phyloP scores from a whole-genome alignment of 2,888 invertebrate species.

The Phyllotreta striolata region DNA sequence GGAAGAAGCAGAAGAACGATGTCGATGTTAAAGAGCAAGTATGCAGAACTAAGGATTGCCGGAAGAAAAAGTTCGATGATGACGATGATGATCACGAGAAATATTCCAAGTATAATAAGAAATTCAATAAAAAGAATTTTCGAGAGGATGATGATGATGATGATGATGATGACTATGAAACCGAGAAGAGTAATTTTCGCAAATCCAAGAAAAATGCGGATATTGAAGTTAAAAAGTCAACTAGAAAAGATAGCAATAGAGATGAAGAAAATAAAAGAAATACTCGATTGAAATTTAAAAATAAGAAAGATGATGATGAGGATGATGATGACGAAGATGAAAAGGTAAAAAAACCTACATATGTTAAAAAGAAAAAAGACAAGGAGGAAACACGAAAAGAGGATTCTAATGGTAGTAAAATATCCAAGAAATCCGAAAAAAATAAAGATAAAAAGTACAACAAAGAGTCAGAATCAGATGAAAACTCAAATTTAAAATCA shows the following conservation, averaged over 20 bases:
- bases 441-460: constrained; percentile 4
- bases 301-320: constrained; percentile 13
- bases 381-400: background rate
- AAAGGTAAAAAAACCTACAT: constrained; percentile 1
- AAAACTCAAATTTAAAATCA: constrained; percentile 31
- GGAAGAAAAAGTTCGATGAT: constrained; percentile 25
- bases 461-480: background rate
- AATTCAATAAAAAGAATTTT: constrained; percentile 10
- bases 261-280: constrained; percentile 2
- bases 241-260: constrained; percentile 5
- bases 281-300: constrained; percentile 7
- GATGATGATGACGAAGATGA: constrained; percentile 1
- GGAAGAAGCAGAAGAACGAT: constrained; percentile 12
- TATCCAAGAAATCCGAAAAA: background rate
- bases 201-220: constrained; percentile 23
- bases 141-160: constrained; percentile 1
- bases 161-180: constrained; percentile 6
- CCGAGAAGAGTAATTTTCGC: background rate
- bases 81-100: constrained; percentile 23
- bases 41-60: constrained; percentile 20
- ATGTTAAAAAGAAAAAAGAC: constrained; percentile 6
- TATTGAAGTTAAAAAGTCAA: constrained; percentile 19
- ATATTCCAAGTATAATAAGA: constrained; percentile 19
- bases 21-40: constrained; percentile 23
- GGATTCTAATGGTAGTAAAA: background rate